Percentiles rank a stretch among this genome's conserved stretches.
Conservation (phyloP, 2,113 vertebrate genomes). For the Actenoides hombroni region DNA sequence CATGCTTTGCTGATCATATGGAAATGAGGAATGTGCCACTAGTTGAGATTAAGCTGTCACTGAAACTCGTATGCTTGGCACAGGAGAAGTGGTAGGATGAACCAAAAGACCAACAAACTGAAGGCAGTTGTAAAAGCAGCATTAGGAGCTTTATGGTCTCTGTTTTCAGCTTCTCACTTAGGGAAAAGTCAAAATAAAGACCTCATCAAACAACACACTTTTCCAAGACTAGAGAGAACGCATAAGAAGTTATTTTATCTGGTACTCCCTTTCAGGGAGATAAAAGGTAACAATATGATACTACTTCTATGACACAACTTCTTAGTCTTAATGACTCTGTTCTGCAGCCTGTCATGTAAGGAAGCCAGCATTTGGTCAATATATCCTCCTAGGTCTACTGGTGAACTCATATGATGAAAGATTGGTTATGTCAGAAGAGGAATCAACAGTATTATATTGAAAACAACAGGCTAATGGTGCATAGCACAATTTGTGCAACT, state of each 20-base stretch:
- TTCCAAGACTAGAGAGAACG: neutral
- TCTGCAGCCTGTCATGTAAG: neutral
- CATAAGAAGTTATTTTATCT: neutral
- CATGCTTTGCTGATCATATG: neutral
- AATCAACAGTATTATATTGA: neutral
- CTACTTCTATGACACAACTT: neutral
- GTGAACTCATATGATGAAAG: neutral
- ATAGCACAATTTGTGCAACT: neutral
- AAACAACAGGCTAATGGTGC: neutral
- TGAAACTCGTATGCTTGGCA: neutral
- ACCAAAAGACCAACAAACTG: neutral
- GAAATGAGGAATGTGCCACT: neutral
- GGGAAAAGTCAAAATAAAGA: neutral
- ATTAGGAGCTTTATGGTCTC: neutral
- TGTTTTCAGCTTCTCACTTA: neutral
- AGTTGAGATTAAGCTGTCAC: neutral
- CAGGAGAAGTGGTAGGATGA: neutral
- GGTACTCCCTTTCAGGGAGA: accelerated
- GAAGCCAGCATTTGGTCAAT: neutral
- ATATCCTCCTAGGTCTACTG: neutral
- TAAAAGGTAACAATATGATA: neutral
- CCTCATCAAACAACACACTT: neutral
- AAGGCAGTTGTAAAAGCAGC: neutral
- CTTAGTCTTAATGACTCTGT: neutral
- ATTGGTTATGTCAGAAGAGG: neutral